Conservation (phyloP, 2,113 vertebrate species). For the Phrynocephalus versicolor region DNA sequence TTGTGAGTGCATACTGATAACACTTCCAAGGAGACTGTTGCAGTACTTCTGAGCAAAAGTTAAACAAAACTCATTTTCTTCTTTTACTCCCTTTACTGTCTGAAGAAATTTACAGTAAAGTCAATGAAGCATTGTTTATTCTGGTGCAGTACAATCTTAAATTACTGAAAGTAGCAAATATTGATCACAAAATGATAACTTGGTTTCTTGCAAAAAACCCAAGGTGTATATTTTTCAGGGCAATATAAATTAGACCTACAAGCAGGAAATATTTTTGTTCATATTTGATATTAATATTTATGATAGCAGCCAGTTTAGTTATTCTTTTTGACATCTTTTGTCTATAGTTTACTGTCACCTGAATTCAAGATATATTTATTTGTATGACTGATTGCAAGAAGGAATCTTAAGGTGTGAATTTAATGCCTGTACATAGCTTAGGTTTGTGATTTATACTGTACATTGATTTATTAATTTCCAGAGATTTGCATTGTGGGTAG, state of each 20-base stretch:
- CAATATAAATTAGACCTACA: not conserved
- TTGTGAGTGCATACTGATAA: no score
- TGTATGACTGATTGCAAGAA: not conserved
- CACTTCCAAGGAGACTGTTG: no score
- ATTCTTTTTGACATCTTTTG: not conserved
- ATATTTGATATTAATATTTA: not conserved
- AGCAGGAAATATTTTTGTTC: no score
- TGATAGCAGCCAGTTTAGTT: not conserved
- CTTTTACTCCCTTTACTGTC: not conserved
- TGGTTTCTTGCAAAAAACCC: no score
- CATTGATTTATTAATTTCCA: no score
- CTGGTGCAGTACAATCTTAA: not conserved
- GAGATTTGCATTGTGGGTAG: not conserved
- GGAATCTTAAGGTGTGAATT: not conserved
- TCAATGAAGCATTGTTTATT: not conserved
- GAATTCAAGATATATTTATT: not conserved
- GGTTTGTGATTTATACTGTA: no score
- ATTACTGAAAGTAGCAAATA: not conserved
- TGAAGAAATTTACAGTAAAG: not conserved
- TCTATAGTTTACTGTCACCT: not conserved
- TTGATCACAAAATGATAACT: not conserved
- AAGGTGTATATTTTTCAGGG: not conserved
- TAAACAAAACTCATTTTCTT: not conserved
- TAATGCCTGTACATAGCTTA: not conserved
- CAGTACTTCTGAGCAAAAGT: no score